Conservation (phyloP, 2,888 invertebrate genomes). For the Drosophila nr. fundita region DNA sequence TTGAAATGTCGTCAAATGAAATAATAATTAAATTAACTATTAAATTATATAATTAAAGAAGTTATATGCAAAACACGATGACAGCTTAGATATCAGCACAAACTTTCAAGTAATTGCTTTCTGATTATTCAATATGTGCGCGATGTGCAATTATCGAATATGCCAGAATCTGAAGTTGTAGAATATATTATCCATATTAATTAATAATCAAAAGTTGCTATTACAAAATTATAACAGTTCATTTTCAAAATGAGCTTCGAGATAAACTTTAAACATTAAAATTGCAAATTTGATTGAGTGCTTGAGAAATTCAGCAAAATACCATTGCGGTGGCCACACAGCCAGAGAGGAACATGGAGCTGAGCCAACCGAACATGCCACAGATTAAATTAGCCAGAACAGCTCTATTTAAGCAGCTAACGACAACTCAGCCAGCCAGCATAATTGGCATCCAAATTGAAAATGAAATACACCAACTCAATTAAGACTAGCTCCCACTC, state of each 20-base stretch:
- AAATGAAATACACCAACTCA: conserved; percentile 58
- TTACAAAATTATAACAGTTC: background rate
- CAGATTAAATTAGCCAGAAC: conserved; percentile 46
- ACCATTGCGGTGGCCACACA: conserved; percentile 11
- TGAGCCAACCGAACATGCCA: conserved; percentile 21
- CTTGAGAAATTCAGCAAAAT: conserved; percentile 1
- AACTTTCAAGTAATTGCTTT: too few relatives aligned
- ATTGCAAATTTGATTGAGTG: background rate
- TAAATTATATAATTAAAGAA: background rate
- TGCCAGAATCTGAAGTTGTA: background rate
- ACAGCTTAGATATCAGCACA: too few relatives aligned
- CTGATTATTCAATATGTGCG: too few relatives aligned
- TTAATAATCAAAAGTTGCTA: background rate
- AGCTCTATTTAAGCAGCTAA: conserved; percentile 27
- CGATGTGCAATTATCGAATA: background rate
- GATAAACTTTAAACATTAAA: background rate
- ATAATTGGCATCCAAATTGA: conserved; percentile 60
- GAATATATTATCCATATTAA: background rate
- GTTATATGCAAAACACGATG: too few relatives aligned
- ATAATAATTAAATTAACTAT: background rate
- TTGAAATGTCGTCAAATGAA: background rate
- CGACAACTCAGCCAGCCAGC: conserved; percentile 29
- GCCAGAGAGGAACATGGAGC: background rate
- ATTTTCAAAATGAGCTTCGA: background rate
- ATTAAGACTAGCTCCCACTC: conserved; percentile 31